A percentile compares a stretch with the other conserved stretches of the same genome.
phyloP scores from a whole-genome alignment of 2,888 invertebrate genomes.

The Eurytoma adleriae region DNA sequence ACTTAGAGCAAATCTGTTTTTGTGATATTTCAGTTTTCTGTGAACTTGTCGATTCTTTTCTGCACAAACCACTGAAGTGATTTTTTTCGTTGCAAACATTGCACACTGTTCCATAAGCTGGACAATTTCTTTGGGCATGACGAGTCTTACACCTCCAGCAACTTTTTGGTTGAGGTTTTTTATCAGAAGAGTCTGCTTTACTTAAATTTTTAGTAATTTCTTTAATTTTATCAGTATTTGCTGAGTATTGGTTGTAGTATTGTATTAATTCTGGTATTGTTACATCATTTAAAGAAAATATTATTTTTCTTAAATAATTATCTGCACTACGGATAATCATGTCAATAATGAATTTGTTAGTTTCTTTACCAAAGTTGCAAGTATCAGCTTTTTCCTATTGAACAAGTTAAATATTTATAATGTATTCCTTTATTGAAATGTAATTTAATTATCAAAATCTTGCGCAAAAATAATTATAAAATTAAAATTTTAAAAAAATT shows the following conservation, averaged over 20 bases:
- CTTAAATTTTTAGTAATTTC: neutral
- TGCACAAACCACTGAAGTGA: constrained; percentile 5
- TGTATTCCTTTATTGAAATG: no score
- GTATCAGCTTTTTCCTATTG: constrained; percentile 56
- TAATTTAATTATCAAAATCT: no score
- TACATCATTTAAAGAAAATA: constrained; percentile 16
- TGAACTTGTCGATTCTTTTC: neutral
- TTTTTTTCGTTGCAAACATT: constrained; percentile 4
- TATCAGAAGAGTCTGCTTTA: neutral
- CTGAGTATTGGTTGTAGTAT: constrained; percentile 9
- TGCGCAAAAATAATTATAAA: neutral
- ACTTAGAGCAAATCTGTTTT: neutral
- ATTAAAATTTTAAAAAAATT: constrained; percentile 2
- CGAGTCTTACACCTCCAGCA: constrained; percentile 11
- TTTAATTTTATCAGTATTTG: constrained; percentile 14
- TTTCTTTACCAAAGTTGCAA: constrained; percentile 60
- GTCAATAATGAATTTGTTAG: constrained; percentile 61
- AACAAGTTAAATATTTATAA: neutral
- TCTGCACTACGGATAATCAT: constrained; percentile 57
- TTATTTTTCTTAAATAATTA: neutral
- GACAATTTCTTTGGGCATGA: neutral
- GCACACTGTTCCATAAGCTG: constrained; percentile 17
- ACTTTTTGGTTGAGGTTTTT: neutral
- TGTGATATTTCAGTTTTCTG: constrained; percentile 8
- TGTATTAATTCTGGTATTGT: constrained; percentile 22